Conservation (phyloP, 2,113 vertebrate species). For the Bostrychus sinensis region DNA sequence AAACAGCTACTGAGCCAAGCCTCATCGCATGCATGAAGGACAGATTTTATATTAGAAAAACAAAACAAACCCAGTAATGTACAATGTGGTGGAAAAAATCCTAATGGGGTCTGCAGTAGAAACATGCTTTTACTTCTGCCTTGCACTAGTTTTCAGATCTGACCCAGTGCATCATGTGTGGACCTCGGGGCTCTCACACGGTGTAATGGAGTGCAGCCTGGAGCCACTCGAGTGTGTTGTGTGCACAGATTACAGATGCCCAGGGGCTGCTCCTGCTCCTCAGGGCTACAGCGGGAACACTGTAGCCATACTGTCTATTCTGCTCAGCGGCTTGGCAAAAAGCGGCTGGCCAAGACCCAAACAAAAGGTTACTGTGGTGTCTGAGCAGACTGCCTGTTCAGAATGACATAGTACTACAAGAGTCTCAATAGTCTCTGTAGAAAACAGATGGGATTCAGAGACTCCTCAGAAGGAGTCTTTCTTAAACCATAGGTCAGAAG, state of each 20-base stretch:
- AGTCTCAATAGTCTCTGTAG: conserved; percentile 51
- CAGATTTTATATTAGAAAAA: neutral
- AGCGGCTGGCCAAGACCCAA: conserved; percentile 68
- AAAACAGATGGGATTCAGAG: conserved; percentile 61
- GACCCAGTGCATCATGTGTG: conserved; percentile 37
- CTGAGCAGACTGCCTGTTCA: conserved; percentile 67
- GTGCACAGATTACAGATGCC: conserved; percentile 85
- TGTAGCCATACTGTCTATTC: conserved; percentile 61
- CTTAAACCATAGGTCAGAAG: conserved; percentile 35
- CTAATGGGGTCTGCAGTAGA: conserved; percentile 21
- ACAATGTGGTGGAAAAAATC: neutral
- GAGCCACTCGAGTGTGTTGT: conserved; percentile 85
- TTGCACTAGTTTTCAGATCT: conserved; percentile 36
- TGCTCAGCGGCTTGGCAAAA: conserved; percentile 58
- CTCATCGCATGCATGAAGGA: neutral
- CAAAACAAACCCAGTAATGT: neutral
- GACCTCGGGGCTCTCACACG: conserved; percentile 24
- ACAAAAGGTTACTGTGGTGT: conserved; percentile 73
- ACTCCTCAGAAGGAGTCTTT: conserved; percentile 43
- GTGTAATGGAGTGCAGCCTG: conserved; percentile 61
- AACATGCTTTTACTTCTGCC: conserved; percentile 38
- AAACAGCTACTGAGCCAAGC: too few species aligned
- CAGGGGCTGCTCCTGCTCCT: conserved; percentile 67
- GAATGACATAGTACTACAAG: conserved; percentile 59
- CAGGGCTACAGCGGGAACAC: conserved; percentile 57